phyloP scores from a whole-genome alignment of 2,113 vertebrate genomes.

The Lichenostomus cassidix region DNA sequence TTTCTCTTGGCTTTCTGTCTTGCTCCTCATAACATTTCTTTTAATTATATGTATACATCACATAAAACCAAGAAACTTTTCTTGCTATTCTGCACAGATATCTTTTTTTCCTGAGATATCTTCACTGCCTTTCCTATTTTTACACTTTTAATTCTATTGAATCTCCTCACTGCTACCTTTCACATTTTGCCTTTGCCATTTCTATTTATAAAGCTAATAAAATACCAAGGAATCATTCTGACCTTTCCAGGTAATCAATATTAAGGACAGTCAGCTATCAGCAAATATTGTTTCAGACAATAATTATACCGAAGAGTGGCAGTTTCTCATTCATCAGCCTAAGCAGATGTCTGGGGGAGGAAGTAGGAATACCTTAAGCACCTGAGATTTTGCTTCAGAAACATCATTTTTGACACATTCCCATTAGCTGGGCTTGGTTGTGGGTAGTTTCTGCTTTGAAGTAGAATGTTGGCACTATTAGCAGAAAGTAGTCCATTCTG shows the following conservation, averaged over 20 bases:
- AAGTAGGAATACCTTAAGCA: slow-evolving; percentile 29
- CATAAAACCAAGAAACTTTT: background rate
- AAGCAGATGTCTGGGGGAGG: background rate
- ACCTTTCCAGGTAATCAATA: slow-evolving; percentile 63
- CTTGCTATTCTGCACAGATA: background rate
- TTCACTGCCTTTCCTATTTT: background rate
- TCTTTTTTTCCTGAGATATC: background rate
- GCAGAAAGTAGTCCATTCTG: slow-evolving; percentile 34
- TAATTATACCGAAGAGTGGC: slow-evolving; percentile 45
- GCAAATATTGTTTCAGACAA: slow-evolving; percentile 63
- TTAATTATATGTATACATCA: slow-evolving; percentile 8
- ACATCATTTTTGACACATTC: slow-evolving; percentile 44
- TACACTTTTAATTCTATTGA: slow-evolving; percentile 4
- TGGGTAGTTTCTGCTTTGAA: slow-evolving; percentile 14
- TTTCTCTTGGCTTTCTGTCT: background rate
- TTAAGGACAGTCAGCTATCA: slow-evolving; percentile 53
- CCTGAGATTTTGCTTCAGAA: slow-evolving; percentile 40
- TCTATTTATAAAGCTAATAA: slow-evolving; percentile 64
- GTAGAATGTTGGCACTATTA: slow-evolving; percentile 14
- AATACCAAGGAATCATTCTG: slow-evolving; percentile 38
- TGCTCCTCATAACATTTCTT: background rate
- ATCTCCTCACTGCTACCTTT: background rate
- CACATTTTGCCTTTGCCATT: slow-evolving; percentile 18
- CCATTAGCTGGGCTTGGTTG: slow-evolving; percentile 23
- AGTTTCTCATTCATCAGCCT: slow-evolving; percentile 64